These are phyloP conservation scores for Pyrocephalus nanus DNA, from an alignment of 2,797 vertebrate species.

Conservation along the genomic window DNA sequence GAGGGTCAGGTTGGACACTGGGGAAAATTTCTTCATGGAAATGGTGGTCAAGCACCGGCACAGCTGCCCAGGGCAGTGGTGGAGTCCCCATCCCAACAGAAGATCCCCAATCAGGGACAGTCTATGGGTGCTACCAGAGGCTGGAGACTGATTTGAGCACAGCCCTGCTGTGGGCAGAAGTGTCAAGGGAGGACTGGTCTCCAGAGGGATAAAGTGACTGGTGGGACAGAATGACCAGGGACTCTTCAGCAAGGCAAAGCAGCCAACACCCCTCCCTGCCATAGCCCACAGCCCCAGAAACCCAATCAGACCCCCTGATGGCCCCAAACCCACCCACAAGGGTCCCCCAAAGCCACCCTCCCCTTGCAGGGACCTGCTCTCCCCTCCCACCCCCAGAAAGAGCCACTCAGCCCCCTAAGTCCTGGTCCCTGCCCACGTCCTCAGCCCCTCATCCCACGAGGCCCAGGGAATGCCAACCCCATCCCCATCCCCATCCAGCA, in stretches of 20 bases:
- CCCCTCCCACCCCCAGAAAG: not conserved
- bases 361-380: not conserved
- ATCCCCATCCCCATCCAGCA: not conserved
- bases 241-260: not conserved
- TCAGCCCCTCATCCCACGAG: fast-evolving
- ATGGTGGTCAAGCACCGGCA: not conserved
- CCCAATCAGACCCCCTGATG: fast-evolving
- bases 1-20: fast-evolving
- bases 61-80: not conserved
- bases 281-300: not conserved
- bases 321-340: not conserved
- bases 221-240: not conserved
- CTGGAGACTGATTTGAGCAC: not conserved
- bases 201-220: fast-evolving
- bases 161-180: fast-evolving
- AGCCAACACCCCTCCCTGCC: not conserved
- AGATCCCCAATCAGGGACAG: not conserved
- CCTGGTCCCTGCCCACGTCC: not conserved
- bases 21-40: not conserved
- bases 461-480: not conserved
- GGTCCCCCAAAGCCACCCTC: not conserved
- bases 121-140: fast-evolving
- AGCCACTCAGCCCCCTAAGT: not conserved
- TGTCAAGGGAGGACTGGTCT: not conserved
- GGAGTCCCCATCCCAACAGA: not conserved